Conservation (phyloP, 2,888 invertebrate genomes). For the Drosophila paranaensis region DNA sequence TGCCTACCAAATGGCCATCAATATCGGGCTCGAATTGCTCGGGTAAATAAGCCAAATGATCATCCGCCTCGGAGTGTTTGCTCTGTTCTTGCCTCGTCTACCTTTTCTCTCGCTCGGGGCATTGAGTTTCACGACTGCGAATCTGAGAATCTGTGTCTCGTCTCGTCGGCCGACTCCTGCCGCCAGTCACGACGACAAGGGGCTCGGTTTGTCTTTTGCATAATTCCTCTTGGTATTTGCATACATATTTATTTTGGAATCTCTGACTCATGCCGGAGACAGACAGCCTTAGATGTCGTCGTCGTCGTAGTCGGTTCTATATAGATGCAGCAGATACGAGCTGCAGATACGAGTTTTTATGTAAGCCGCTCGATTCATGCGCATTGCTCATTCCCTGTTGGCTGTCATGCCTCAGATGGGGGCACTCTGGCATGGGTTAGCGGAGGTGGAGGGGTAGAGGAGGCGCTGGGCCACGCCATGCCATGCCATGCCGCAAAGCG, state of each 20-base stretch:
- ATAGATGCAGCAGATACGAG: conserved; percentile 31
- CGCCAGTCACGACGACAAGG: conserved; percentile 5
- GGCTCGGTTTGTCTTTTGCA: conserved; percentile 50
- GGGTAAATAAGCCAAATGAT: conserved; percentile 57
- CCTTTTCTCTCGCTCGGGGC: conserved; percentile 11
- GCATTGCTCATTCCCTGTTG: conserved; percentile 17
- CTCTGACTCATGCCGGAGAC: conserved; percentile 55
- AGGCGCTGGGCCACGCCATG: conserved; percentile 18
- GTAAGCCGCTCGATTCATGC: conserved; percentile 49
- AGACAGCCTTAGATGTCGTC: neutral
- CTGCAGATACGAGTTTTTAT: conserved; percentile 46
- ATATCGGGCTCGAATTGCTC: conserved; percentile 30
- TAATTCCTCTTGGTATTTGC: conserved; percentile 62
- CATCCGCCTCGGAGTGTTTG: conserved; percentile 11
- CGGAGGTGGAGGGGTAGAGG: neutral
- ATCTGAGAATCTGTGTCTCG: conserved; percentile 20
- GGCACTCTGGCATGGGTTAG: conserved; percentile 60
- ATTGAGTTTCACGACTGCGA: conserved; percentile 46
- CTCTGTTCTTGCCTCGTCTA: conserved; percentile 23
- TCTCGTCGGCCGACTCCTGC: neutral
- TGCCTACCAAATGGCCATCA: conserved; percentile 43
- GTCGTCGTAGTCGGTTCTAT: conserved; percentile 1
- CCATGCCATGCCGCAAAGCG: conserved; percentile 51
- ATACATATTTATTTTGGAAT: conserved; percentile 68
- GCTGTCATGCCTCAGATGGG: conserved; percentile 48